Evolutionary conservation across 2,888 invertebrate species (phyloP), one percentile per base, ranked within the genome.

Genomic region (Drosophila borealis): DNA sequence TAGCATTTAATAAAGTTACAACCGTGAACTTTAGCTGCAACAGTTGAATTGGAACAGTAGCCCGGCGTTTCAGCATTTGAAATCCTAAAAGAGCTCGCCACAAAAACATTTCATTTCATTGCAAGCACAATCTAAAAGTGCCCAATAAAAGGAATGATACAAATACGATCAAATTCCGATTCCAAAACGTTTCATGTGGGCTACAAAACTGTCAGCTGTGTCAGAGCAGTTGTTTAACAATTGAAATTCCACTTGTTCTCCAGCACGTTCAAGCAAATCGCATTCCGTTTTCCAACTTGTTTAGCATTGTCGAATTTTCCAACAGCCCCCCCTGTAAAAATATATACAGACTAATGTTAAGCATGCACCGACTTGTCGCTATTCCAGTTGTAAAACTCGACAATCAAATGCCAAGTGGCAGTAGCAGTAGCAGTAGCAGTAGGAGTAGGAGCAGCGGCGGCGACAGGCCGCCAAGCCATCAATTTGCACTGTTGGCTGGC

Each of bases 381-480:
- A 41, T 45, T 60, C 36, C 44, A 70, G 70, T 57, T 50, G 13
- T 29, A 41, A 51, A 68, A 62, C 55, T 64, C 61, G 39, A 61
- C 82, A 79, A 85, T 68, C 67, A 76, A 84, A 70, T 73, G 82
- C 48, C 69, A 70, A 68, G 34, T 44, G 6, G 53, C 33, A 54
- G 33, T 6, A 19, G 19, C 3, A 3, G 11, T 3, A n/a, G 19
- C 1, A 3, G 44, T n/a, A 29, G 19, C 21, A 17, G 9, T 11
- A 9, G 54, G 6, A 25, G 13, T 50, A 8, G 29, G 8, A 29
- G 29, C 51, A 49, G 36, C 21, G 42, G 41, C 34, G 48, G 9
- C 51, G 70, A 70, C 78, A 67, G 76, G 68, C 82, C 65, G 82
- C 73, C 68, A 82, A 67, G 48, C 82, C 81, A 82, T 82, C 88